Evolutionary conservation across 2,797 vertebrate genomes (phyloP).

Genomic region (Arnoldichthys spilopterus): DNA sequence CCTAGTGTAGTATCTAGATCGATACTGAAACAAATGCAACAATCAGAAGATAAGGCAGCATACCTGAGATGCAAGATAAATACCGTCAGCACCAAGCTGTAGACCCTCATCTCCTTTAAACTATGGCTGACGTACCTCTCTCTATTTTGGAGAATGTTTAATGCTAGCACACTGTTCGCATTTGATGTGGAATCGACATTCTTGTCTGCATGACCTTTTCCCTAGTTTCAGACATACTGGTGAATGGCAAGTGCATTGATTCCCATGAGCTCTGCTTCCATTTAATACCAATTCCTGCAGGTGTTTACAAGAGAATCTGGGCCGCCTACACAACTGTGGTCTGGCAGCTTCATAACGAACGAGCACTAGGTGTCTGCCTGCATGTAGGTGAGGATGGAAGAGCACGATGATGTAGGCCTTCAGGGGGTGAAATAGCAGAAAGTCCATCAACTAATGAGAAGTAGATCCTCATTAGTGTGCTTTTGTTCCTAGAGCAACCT

Average conservation of each 20-base stretch:
- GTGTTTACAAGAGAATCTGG: slow-evolving; percentile 23
- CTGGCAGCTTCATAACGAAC: slow-evolving; percentile 9
- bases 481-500: not conserved
- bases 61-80: not conserved
- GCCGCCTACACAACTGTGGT: slow-evolving; percentile 3
- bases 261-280: slow-evolving; percentile 59
- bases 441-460: not conserved
- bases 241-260: slow-evolving; percentile 75
- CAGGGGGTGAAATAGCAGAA: not conserved
- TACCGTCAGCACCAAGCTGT: not conserved
- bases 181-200: slow-evolving; percentile 65
- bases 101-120: not conserved
- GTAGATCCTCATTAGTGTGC: not conserved
- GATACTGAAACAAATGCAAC: slow-evolving; percentile 3
- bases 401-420: not conserved
- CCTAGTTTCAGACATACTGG: slow-evolving; percentile 65
- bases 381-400: slow-evolving; percentile 18
- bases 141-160: slow-evolving; percentile 36
- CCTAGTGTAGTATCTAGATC: not conserved
- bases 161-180: slow-evolving; percentile 47
- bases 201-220: slow-evolving; percentile 71
- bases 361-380: not conserved
- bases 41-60: slow-evolving; percentile 6
- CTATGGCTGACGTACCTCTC: slow-evolving; percentile 5
- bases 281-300: slow-evolving; percentile 60